Evolutionary conservation across 1,140 invertebrate genomes (phyloP).

Genomic region (Cecropterus lyciades): DNA sequence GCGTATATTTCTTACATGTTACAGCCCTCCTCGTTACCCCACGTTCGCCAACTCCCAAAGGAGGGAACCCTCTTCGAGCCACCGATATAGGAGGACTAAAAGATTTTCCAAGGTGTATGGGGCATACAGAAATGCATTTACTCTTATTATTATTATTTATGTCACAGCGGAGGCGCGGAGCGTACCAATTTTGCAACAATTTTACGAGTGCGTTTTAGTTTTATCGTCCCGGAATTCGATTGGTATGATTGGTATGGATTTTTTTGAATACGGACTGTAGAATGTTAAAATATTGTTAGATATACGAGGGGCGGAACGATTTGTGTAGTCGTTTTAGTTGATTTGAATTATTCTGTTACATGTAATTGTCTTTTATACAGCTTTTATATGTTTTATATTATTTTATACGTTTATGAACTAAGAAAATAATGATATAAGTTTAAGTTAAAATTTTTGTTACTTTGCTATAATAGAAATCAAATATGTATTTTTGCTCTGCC

Average conservation of each 20-base stretch:
- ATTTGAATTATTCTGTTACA: too few species aligned
- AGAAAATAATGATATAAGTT: too few species aligned
- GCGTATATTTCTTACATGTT: slow-evolving; percentile 68
- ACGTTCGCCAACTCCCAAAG: slow-evolving; percentile 49
- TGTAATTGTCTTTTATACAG: too few species aligned
- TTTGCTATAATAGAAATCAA: too few species aligned
- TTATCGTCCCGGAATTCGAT: slow-evolving; percentile 72
- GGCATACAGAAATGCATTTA: slow-evolving; percentile 68
- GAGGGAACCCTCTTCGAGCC: slow-evolving; percentile 51
- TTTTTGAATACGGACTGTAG: slow-evolving; percentile 21
- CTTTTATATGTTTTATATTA: too few species aligned
- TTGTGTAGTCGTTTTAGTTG: background rate
- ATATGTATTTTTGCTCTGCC: too few species aligned
- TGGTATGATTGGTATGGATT: slow-evolving; percentile 69
- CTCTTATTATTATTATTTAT: slow-evolving; percentile 80
- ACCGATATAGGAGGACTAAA: slow-evolving; percentile 60
- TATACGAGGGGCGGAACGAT: background rate
- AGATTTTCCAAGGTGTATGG: slow-evolving; percentile 70
- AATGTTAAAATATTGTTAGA: slow-evolving; percentile 36
- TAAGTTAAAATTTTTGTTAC: too few species aligned
- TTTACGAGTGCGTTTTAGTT: slow-evolving; percentile 71
- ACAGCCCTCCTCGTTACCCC: slow-evolving; percentile 51
- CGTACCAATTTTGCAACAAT: slow-evolving; percentile 63
- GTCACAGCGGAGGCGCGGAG: slow-evolving; percentile 57
- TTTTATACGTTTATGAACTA: too few species aligned